These are phyloP conservation scores for Siphonodentalium dalli DNA, from an alignment of 2,888 invertebrate genomes.

Conservation along the genomic window DNA sequence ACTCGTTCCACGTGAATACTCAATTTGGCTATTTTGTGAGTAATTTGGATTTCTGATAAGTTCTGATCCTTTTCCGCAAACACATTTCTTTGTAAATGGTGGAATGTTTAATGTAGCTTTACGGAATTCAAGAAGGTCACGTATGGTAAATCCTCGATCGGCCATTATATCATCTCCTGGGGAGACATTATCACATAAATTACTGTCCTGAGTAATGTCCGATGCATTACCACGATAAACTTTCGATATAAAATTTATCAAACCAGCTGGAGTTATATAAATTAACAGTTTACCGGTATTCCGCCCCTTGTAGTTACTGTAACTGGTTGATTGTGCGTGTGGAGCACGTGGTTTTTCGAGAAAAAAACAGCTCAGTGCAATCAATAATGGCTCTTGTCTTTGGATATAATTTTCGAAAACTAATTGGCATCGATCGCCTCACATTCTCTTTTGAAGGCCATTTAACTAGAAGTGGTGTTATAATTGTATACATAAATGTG, in stretches of 20 bases:
- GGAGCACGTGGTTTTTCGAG: constrained; percentile 9
- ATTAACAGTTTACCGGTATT: constrained; percentile 13
- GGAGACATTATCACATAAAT: not conserved
- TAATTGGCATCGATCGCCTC: constrained; percentile 1
- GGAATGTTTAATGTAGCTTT: constrained; percentile 1
- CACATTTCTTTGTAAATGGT: constrained; percentile 11
- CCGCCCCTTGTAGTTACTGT: constrained; percentile 3
- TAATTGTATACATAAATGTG: constrained; percentile 1
- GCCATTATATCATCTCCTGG: constrained; percentile 14
- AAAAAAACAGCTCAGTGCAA: constrained; percentile 10
- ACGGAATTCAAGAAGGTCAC: constrained; percentile 1
- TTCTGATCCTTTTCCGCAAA: constrained; percentile 2
- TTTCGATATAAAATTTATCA: constrained; percentile 12
- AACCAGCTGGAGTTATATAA: constrained; percentile 9
- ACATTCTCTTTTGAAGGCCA: constrained; percentile 9
- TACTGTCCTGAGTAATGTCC: too few relatives aligned
- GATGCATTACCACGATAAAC: too few relatives aligned
- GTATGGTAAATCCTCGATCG: constrained; percentile 10
- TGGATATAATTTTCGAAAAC: constrained; percentile 3
- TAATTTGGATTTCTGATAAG: not conserved
- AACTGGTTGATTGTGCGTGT: constrained; percentile 12
- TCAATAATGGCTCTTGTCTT: constrained; percentile 11
- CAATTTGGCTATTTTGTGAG: constrained; percentile 2
- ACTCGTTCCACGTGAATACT: constrained; percentile 15
- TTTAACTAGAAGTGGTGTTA: constrained; percentile 7